Evolutionary conservation across 2,888 invertebrate genomes (phyloP), one percentile per base, ranked within the genome.

Genomic region (Pegoplata infirma): DNA sequence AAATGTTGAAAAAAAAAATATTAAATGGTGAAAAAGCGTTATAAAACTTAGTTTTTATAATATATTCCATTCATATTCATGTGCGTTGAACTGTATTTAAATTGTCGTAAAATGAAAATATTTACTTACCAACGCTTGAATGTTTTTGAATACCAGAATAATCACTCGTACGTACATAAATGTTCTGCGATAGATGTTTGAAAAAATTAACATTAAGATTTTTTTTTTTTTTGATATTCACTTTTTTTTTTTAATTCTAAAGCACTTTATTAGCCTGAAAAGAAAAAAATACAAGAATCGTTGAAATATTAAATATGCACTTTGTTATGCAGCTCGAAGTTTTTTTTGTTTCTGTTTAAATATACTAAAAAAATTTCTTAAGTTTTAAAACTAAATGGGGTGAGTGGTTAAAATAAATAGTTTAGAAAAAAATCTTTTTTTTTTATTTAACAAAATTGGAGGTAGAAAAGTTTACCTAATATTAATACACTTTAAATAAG

Each of bases 41-140:
- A 47, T 32, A 40, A 40, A 40, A 25, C 23, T 25, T 7, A 32
- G 19, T 14, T 49, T 32, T 63, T 63, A n/a, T 51, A 63, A 63
- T 63, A 32, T 61, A 14, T 51, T 51, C 36, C 21, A 19, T 63
- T 63, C 16, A 16, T n/a, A 63, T 61, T 61, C 61, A 61, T 7
- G 25, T 49, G 17, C 63, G 23, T 36, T 51, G 63, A 63, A 49
- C 49, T 51, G 49, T 51, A 49, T 32, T 63, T 32, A 21, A 63
- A 63, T 16, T 63, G 49, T 63, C 59, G 25, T 40, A n/a, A n/a
- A 5, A 25, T 40, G 5, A 1, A 40, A 40, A 12, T 40, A 12
- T 12, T 10, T 36, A 36, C 36, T 40, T 40, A 40, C 36, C 36
- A 10, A n/a, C 36, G 36, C 36, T 40, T 40, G 1, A 40, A 36